phyloP scores from a whole-genome alignment of 2,113 vertebrate species.

The Odocoileus virginianus region DNA sequence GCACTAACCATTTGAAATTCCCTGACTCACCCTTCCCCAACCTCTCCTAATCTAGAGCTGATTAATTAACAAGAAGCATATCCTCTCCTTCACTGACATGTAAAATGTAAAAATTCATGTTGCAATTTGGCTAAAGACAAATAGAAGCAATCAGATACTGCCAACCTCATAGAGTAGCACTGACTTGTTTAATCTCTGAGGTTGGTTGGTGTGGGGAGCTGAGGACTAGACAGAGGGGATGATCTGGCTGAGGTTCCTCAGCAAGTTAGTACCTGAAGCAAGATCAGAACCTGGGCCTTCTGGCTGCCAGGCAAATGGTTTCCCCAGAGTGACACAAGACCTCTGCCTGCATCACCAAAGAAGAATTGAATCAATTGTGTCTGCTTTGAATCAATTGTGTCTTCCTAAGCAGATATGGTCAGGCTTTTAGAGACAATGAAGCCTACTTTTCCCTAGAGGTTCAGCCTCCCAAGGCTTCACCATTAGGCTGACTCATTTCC shows the following conservation, averaged over 20 bases:
- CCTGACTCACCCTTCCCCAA: neutral
- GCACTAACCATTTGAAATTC: neutral
- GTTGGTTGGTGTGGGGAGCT: neutral
- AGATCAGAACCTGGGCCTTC: neutral
- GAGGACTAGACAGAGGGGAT: neutral
- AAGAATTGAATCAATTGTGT: neutral
- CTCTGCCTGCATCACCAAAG: neutral
- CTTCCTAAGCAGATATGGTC: neutral
- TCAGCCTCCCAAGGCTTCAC: neutral
- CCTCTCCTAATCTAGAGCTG: neutral
- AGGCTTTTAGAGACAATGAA: neutral
- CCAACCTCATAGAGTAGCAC: neutral
- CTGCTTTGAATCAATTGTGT: neutral
- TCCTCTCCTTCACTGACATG: neutral
- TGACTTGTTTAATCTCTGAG: neutral
- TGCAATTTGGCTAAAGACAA: neutral
- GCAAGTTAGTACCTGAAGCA: neutral
- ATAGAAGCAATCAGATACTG: neutral
- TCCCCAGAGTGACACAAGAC: neutral
- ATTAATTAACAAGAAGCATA: neutral
- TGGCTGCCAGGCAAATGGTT: neutral
- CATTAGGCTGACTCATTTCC: slow-evolving; percentile 50
- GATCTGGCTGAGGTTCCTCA: neutral
- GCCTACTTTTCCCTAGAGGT: slow-evolving; percentile 4
- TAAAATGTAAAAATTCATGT: neutral